Base-by-base conservation (phyloP, 2,888 invertebrate genomes). In the Ernsta delagoae region DNA sequence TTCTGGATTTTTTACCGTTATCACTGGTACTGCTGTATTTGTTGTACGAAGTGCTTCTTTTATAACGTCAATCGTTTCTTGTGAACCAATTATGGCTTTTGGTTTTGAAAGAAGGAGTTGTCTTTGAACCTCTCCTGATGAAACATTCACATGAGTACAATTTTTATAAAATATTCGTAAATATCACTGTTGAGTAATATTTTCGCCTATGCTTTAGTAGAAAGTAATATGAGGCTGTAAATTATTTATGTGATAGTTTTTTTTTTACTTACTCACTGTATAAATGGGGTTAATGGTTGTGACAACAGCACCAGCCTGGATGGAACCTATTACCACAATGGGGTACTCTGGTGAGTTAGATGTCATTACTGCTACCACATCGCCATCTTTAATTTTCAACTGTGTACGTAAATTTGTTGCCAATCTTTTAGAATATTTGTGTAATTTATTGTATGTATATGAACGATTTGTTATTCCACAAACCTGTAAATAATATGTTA, bases 391-490 rank as follows among this genome's bases (percentile, higher is more conserved):
- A 11, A 61, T 61, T 54, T 67, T 12, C 2, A 61, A 56, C 4
- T 61, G 41, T 56, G 16, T 54, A 9, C 67, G 60, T 61, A 67
- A 67, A 43, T 31, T 45, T 45, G 36, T 36, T 5, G 67, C 67
- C 12, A 67, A 67, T 12, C 36, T 67, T 11, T 56, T 36, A 3
- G 45, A 36, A 3, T 8, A 67, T 2, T 67, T 16, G n/a, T 45
- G n/a, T 11, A 67, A 39, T 9, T 61, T 3, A 8, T 53, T 4
- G 8, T 67, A 67, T 16, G 67, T 61, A 16, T 50, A 67, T 5
- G 67, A 67, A 41, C 67, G 54, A 61, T 67, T 54, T 16, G 67
- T 61, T 9, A 67, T 61, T 12, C 60, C 67, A 34, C 67, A 67
- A 16, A 67, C 61, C 67, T 61, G 36, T 45, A 56, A 66, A 9